phyloP scores from a whole-genome alignment of 2,888 invertebrate genomes.

The Isotomurus palustris region DNA sequence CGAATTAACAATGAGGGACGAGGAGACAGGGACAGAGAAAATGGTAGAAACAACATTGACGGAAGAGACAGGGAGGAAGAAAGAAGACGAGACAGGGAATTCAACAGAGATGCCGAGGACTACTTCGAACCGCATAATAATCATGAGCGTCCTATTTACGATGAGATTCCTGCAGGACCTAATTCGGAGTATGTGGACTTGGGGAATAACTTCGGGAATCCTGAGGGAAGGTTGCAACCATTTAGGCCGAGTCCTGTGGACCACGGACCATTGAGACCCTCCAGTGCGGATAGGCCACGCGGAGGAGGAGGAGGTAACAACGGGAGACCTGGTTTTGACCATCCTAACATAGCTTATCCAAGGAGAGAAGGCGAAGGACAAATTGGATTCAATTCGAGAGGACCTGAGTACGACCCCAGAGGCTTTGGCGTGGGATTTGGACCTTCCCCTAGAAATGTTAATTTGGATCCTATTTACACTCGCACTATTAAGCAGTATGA shows the following conservation, averaged over 20 bases:
- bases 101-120: constrained; percentile 7
- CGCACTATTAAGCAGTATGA: constrained; percentile 44
- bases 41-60: constrained; percentile 4
- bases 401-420: constrained; percentile 30
- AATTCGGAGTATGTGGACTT: constrained; percentile 2
- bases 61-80: background rate
- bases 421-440: constrained; percentile 36
- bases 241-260: constrained; percentile 34
- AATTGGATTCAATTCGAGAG: background rate
- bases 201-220: background rate
- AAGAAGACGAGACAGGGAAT: background rate
- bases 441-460: constrained; percentile 27
- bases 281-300: constrained; percentile 21
- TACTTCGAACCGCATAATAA: constrained; percentile 29
- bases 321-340: constrained; percentile 27
- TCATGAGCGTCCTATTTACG: constrained; percentile 26
- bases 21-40: background rate
- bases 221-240: constrained; percentile 1
- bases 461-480: constrained; percentile 44
- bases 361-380: background rate
- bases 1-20: background rate
- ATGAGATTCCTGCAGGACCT: constrained; percentile 16
- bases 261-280: constrained; percentile 32
- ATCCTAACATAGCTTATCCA: constrained; percentile 32
- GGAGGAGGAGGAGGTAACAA: too few species aligned